A percentile compares a stretch with the other conserved stretches of the same genome.
Conservation (phyloP, 2,113 vertebrate species). For the Athene cunicularia region DNA sequence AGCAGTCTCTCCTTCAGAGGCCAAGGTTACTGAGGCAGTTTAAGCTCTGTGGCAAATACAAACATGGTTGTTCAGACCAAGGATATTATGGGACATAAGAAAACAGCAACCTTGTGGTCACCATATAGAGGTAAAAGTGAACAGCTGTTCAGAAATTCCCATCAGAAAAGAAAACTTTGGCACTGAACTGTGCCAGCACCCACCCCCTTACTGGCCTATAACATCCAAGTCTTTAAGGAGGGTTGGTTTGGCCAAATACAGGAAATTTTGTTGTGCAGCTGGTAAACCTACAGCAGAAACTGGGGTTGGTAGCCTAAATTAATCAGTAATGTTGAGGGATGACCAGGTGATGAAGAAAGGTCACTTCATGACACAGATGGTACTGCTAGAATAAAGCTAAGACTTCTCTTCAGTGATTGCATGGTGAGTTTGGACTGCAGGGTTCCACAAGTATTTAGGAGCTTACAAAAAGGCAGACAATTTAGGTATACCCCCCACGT, state of each 20-base stretch:
- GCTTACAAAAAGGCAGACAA: neutral
- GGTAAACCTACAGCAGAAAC: neutral
- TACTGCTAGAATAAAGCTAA: neutral
- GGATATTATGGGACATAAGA: neutral
- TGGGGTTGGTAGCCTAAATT: neutral
- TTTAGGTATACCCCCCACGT: neutral
- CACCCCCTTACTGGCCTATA: neutral
- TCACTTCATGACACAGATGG: neutral
- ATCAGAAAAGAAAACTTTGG: neutral
- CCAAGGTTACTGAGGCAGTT: neutral
- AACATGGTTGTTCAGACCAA: neutral
- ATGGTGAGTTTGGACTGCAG: neutral
- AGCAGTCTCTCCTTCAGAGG: neutral
- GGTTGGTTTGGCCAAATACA: accelerated
- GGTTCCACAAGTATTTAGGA: neutral
- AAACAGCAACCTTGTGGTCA: neutral
- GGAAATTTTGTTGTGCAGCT: neutral
- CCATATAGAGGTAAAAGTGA: neutral
- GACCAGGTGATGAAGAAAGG: neutral
- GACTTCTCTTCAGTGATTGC: accelerated
- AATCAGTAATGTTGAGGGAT: neutral
- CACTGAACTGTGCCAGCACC: neutral
- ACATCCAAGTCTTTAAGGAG: neutral
- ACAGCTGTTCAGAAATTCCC: neutral
- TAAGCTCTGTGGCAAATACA: neutral